A percentile compares a stretch with the other conserved stretches of the same genome.
Evolutionary conservation across 1,140 invertebrate species (phyloP).

Genomic region (Euglossa dilemma): DNA sequence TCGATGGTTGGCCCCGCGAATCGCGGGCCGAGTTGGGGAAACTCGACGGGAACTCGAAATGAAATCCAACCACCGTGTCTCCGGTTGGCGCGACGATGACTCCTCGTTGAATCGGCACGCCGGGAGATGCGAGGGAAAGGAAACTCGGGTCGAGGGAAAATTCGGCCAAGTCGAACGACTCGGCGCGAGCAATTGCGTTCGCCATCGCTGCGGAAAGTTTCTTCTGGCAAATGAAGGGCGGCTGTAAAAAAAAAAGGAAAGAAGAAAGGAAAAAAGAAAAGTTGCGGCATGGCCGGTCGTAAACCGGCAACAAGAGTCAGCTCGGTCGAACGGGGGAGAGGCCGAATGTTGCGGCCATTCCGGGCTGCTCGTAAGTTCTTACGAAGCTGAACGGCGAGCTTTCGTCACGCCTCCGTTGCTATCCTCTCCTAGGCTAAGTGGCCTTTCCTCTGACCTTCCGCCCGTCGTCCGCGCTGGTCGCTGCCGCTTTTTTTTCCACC

Average conservation of each 20-base stretch:
- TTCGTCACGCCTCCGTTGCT: conserved; percentile 13
- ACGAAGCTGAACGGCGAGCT: conserved; percentile 6
- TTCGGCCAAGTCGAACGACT: conserved; percentile 22
- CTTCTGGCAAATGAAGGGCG: conserved; percentile 28
- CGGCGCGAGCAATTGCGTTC: conserved; percentile 21
- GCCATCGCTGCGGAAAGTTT: conserved; percentile 28
- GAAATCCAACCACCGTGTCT: not conserved
- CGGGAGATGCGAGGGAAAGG: too few relatives aligned
- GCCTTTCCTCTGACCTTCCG: not conserved
- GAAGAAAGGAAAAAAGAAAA: not conserved
- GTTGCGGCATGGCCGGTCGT: conserved; percentile 29
- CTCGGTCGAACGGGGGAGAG: conserved; percentile 23
- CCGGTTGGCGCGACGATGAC: not conserved
- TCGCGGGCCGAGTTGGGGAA: not conserved
- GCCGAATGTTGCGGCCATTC: conserved; percentile 48
- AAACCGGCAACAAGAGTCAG: conserved; percentile 50
- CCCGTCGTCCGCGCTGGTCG: not conserved
- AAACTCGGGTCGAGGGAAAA: not conserved
- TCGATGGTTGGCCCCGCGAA: not conserved
- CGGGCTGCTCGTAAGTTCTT: conserved; percentile 29
- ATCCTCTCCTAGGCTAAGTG: conserved; percentile 19
- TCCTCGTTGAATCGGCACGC: not conserved
- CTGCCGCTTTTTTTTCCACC: too few relatives aligned
- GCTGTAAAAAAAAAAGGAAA: conserved; percentile 6
- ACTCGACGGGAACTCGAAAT: not conserved